Evolutionary conservation across 2,797 vertebrate species (phyloP).

Genomic region (Champsocephalus esox): DNA sequence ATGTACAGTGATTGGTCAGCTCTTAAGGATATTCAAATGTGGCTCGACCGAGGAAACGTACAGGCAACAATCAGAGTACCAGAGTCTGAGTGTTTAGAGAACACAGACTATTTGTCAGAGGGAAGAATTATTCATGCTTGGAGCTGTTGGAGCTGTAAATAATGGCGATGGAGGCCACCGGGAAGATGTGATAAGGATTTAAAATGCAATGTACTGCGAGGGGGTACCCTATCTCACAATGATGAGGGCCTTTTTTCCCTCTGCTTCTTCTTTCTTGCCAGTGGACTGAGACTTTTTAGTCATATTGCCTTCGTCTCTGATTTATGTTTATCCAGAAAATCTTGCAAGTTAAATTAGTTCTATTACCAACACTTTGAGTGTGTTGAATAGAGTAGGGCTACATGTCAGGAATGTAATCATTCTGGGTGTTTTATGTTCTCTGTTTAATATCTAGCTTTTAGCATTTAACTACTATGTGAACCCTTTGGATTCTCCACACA

Average conservation of each 20-base stretch:
- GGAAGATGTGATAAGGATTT: slow-evolving; percentile 66
- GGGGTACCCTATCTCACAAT: slow-evolving; percentile 25
- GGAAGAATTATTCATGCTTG: slow-evolving; percentile 67
- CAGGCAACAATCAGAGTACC: slow-evolving; percentile 46
- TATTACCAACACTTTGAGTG: slow-evolving; percentile 10
- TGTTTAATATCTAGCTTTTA: slow-evolving; percentile 9
- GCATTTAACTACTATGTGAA: not conserved
- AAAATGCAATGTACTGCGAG: slow-evolving; percentile 41
- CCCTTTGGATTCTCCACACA: no score
- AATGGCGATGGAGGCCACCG: slow-evolving; percentile 68
- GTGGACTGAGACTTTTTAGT: slow-evolving; percentile 26
- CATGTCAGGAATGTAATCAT: not conserved
- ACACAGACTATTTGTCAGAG: slow-evolving; percentile 64
- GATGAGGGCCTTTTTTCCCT: slow-evolving; percentile 5
- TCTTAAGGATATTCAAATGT: slow-evolving; percentile 31
- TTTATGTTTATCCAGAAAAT: slow-evolving; percentile 21
- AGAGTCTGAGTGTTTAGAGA: slow-evolving; percentile 53
- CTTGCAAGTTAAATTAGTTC: slow-evolving; percentile 11
- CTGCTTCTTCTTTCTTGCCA: slow-evolving; percentile 1
- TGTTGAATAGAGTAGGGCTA: slow-evolving; percentile 4
- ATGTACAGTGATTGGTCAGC: slow-evolving; percentile 40
- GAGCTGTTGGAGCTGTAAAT: slow-evolving; percentile 60
- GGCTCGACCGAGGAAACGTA: slow-evolving; percentile 16
- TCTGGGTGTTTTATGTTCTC: not conserved
- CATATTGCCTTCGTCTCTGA: slow-evolving; percentile 25